Percentiles rank a stretch among this genome's conserved stretches.
These are phyloP conservation scores for Monochamus saltuarius DNA, from an alignment of 1,140 invertebrate species.

Conservation along the genomic window DNA sequence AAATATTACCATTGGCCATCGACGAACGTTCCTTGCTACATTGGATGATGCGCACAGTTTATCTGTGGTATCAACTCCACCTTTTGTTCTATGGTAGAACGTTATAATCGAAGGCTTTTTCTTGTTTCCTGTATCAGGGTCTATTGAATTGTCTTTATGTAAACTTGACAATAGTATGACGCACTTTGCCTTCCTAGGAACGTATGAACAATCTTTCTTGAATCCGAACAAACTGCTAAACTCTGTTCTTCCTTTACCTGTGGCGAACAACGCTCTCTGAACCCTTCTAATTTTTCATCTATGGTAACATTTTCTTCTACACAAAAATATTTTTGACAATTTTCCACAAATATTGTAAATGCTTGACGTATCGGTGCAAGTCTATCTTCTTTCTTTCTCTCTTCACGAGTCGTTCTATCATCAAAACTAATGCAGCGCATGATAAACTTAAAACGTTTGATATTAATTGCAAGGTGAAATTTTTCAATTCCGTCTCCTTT, in stretches of 20 bases:
- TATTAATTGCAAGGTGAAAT: too few relatives aligned
- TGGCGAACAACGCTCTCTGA: neutral
- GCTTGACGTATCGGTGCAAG: slow-evolving; percentile 33
- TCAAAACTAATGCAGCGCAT: slow-evolving; percentile 38
- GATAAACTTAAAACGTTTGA: slow-evolving; percentile 44
- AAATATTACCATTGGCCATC: slow-evolving; percentile 25
- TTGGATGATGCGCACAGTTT: slow-evolving; percentile 15
- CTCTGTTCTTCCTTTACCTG: neutral
- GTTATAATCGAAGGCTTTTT: slow-evolving; percentile 20
- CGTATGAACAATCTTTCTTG: slow-evolving; percentile 24
- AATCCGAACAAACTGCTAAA: slow-evolving; percentile 19
- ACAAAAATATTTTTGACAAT: neutral
- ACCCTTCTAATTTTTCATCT: slow-evolving; percentile 4
- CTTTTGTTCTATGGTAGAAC: slow-evolving; percentile 22
- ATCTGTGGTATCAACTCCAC: slow-evolving; percentile 19
- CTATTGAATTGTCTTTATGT: slow-evolving; percentile 29
- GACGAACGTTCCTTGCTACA: slow-evolving; percentile 5
- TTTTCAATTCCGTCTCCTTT: slow-evolving; percentile 29
- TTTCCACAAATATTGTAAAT: slow-evolving; percentile 43
- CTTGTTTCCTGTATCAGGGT: slow-evolving; percentile 3
- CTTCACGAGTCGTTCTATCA: slow-evolving; percentile 35
- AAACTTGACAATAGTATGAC: slow-evolving; percentile 36
- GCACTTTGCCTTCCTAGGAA: slow-evolving; percentile 32
- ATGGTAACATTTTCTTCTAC: slow-evolving; percentile 1
- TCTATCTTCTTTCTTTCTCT: slow-evolving; percentile 21